Evolutionary conservation across 2,888 invertebrate species (phyloP).

Genomic region (Neoitamus cyanurus): DNA sequence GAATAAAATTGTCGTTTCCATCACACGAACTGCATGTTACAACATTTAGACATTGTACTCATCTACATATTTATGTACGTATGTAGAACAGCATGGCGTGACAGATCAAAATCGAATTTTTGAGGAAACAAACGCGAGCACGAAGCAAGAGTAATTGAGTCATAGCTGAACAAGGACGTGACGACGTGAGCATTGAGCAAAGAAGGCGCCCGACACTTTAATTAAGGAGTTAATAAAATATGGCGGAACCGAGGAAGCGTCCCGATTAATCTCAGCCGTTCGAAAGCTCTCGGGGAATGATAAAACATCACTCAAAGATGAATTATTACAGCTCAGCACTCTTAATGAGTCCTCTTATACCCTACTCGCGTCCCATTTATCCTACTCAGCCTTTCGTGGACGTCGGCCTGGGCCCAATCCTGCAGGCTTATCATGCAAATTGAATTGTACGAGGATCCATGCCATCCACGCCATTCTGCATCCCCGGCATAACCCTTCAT

Average conservation of each 20-base stretch:
- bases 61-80: not conserved
- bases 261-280: not conserved
- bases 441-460: constrained; percentile 21
- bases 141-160: constrained; percentile 2
- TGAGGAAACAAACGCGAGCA: not conserved
- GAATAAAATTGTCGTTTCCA: not conserved
- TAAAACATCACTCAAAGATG: constrained; percentile 29
- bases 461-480: not conserved
- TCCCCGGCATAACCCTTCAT: not conserved
- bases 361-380: constrained; percentile 20
- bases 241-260: not conserved
- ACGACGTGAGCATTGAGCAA: not conserved
- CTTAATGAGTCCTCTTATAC: constrained; percentile 25
- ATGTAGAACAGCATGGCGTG: not conserved
- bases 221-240: constrained; percentile 26
- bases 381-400: constrained; percentile 20
- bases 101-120: not conserved
- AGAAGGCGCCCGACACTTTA: not conserved
- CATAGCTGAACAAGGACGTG: not conserved
- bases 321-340: constrained; percentile 17
- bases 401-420: not conserved
- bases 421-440: constrained; percentile 29
- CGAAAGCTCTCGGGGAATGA: constrained; percentile 10
- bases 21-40: not conserved
- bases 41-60: too few species aligned